Conservation (phyloP, 2,113 vertebrate species). For the Lota lota region DNA sequence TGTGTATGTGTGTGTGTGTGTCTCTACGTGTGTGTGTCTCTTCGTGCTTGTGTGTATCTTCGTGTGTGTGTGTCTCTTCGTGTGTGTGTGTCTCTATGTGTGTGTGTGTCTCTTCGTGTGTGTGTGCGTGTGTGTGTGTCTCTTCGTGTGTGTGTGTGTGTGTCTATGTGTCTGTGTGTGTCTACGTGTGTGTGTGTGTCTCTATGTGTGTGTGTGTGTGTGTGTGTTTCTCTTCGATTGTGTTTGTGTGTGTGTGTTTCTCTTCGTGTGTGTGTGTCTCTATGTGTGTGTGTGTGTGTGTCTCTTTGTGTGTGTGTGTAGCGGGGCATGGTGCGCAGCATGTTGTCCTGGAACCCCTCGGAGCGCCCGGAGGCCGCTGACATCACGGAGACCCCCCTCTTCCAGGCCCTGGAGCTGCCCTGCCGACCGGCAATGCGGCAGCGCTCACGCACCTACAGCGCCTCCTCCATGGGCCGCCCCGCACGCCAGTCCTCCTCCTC, state of each 20-base stretch:
- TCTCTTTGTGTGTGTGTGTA: constrained; percentile 53
- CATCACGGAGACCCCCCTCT: constrained; percentile 87
- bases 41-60: no score
- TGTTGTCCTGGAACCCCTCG: constrained; percentile 85
- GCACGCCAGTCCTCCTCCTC: constrained; percentile 79
- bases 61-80: no score
- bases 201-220: not conserved
- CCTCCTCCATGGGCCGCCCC: constrained; percentile 84
- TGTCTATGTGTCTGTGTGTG: not conserved
- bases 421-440: constrained; percentile 82
- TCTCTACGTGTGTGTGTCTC: no score
- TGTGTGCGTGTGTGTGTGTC: no score
- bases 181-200: not conserved
- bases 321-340: constrained; percentile 89
- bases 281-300: not conserved
- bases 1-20: no score
- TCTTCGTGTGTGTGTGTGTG: no score
- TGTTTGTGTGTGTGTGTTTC: constrained; percentile 11
- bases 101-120: no score
- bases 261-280: not conserved
- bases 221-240: constrained; percentile 14
- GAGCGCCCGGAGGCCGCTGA: constrained; percentile 88
- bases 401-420: constrained; percentile 88
- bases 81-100: no score
- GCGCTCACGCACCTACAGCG: constrained; percentile 91